These are phyloP conservation scores for Vireo griseus DNA, from an alignment of 2,797 vertebrate genomes.

Conservation along the genomic window DNA sequence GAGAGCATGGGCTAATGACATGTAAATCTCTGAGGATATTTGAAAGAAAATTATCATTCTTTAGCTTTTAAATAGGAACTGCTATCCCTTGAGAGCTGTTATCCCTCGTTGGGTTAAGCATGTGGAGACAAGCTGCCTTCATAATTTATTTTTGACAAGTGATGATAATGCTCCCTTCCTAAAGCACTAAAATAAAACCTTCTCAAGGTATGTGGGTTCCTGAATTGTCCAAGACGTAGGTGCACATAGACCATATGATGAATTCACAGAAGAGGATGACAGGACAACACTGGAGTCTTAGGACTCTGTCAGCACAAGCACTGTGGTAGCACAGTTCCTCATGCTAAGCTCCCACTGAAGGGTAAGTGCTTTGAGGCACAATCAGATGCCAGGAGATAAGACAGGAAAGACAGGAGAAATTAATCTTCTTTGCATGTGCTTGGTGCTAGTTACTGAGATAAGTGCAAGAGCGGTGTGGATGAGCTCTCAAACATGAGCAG, in stretches of 20 bases:
- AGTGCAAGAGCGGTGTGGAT: background rate
- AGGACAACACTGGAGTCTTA: background rate
- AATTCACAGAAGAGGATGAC: background rate
- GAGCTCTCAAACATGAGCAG: background rate
- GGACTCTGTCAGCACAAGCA: background rate
- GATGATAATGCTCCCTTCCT: background rate
- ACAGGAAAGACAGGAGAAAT: background rate
- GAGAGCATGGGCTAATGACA: slow-evolving; percentile 9
- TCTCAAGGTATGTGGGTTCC: background rate
- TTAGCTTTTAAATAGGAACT: slow-evolving; percentile 29
- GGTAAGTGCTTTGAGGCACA: background rate
- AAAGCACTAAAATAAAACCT: background rate
- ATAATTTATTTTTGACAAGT: slow-evolving; percentile 11
- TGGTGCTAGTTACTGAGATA: background rate
- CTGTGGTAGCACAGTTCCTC: background rate
- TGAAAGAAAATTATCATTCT: slow-evolving; percentile 30
- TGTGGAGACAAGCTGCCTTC: slow-evolving; percentile 10
- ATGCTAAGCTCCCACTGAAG: background rate
- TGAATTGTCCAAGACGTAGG: background rate
- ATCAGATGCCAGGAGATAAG: background rate
- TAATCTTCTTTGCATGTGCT: background rate
- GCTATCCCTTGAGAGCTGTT: background rate
- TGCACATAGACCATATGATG: background rate
- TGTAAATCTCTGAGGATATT: slow-evolving; percentile 26
- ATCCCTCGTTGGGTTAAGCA: slow-evolving; percentile 13